Percentiles rank a stretch among this genome's conserved stretches.
Evolutionary conservation across 2,113 vertebrate species (phyloP).

Genomic region (Diphyllodes magnificus): DNA sequence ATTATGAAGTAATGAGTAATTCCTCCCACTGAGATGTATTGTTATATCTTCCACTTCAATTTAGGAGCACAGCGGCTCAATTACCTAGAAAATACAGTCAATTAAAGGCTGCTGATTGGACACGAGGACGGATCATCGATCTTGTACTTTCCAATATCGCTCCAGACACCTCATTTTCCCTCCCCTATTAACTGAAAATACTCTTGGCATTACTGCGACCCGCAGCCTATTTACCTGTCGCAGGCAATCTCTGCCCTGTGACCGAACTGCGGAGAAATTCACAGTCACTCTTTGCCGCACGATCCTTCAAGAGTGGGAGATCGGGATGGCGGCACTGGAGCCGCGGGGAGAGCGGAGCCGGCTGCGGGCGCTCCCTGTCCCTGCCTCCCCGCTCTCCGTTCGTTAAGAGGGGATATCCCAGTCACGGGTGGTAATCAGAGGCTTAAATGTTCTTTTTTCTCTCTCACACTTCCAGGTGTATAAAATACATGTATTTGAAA

Average conservation of each 20-base stretch:
- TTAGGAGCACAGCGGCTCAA: conserved; percentile 80
- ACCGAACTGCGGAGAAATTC: conserved; percentile 58
- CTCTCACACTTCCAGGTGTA: not conserved
- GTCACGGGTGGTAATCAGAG: not conserved
- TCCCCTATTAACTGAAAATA: conserved; percentile 91
- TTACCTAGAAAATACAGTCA: conserved; percentile 89
- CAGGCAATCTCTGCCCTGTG: conserved; percentile 79
- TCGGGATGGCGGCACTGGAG: not conserved
- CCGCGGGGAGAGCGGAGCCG: not conserved
- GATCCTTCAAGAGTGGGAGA: not conserved
- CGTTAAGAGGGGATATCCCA: rapidly evolving
- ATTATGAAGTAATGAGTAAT: conserved; percentile 81
- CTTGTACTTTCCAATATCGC: conserved; percentile 89
- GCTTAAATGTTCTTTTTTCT: not conserved
- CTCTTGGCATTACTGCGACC: conserved; percentile 80
- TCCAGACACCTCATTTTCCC: conserved; percentile 89
- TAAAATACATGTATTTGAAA: not conserved
- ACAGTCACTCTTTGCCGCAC: not conserved
- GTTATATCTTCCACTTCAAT: conserved; percentile 82
- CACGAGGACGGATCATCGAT: conserved; percentile 87
- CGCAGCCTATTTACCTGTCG: conserved; percentile 90
- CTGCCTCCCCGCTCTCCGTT: not conserved
- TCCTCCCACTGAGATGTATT: conserved; percentile 78
- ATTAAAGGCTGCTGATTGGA: conserved; percentile 92
- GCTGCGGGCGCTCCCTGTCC: not conserved